Evolutionary conservation across 2,888 invertebrate genomes (phyloP).

Genomic region (Drosophila fungiperda): DNA sequence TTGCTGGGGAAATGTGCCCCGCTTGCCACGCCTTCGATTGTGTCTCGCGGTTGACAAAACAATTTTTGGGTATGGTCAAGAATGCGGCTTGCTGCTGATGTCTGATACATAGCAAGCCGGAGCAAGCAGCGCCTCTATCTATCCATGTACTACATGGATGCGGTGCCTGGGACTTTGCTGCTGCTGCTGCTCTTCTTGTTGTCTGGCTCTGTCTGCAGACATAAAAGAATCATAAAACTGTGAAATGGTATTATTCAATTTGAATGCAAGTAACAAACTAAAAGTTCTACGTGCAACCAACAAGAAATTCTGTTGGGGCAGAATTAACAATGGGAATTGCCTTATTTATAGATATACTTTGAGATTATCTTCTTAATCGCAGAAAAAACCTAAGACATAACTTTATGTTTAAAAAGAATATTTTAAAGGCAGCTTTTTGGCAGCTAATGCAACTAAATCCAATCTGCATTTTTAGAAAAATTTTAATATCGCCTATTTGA

Average conservation of each 20-base stretch:
- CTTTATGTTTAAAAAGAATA: neutral
- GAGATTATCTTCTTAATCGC: neutral
- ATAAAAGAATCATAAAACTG: slow-evolving; percentile 77
- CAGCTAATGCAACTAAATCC: neutral
- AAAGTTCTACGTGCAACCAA: slow-evolving; percentile 27
- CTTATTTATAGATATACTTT: neutral
- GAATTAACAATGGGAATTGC: neutral
- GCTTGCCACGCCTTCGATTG: slow-evolving; percentile 49
- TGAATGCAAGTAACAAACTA: slow-evolving; percentile 39
- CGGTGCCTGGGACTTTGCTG: slow-evolving; percentile 8
- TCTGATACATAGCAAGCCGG: slow-evolving; percentile 25
- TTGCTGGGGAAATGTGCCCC: slow-evolving; percentile 52
- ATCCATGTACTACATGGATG: slow-evolving; percentile 47
- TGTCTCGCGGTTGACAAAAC: slow-evolving; percentile 59
- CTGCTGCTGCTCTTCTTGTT: slow-evolving; percentile 6
- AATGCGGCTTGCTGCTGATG: slow-evolving; percentile 45
- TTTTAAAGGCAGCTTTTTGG: neutral
- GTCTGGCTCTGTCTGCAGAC: slow-evolving; percentile 45
- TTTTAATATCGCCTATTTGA: neutral
- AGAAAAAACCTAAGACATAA: neutral
- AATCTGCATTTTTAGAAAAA: neutral
- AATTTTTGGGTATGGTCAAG: slow-evolving; percentile 84
- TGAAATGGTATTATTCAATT: slow-evolving; percentile 77
- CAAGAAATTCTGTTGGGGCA: neutral
- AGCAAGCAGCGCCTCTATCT: slow-evolving; percentile 24